Conservation (phyloP, 2,113 vertebrate species). For the Xiphorhynchus elegans region DNA sequence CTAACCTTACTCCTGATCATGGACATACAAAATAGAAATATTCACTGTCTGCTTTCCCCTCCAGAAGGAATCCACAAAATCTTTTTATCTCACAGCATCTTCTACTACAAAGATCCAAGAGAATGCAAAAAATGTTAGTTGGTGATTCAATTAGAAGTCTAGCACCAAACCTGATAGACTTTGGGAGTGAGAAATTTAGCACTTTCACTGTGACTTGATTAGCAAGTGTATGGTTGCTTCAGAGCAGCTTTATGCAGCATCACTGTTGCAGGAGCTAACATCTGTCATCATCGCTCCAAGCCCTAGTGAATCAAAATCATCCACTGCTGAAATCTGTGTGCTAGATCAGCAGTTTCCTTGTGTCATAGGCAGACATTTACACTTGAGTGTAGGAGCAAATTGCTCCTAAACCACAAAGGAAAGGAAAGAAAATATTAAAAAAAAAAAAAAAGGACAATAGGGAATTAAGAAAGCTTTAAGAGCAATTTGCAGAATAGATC, state of each 20-base stretch:
- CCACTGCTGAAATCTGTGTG: background rate
- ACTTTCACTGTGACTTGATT: background rate
- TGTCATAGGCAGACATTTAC: background rate
- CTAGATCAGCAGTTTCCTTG: background rate
- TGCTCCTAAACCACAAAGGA: constrained; percentile 3
- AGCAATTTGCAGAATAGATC: background rate
- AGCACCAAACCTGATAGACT: background rate
- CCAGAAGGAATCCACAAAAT: background rate
- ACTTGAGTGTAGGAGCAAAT: background rate
- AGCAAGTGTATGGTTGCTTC: background rate
- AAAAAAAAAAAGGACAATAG: background rate
- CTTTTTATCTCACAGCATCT: background rate
- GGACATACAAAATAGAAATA: background rate
- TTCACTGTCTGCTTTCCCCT: background rate
- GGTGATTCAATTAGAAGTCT: constrained; percentile 38
- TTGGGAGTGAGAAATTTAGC: background rate
- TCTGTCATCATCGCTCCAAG: background rate
- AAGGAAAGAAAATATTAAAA: background rate
- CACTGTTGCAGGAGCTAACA: background rate
- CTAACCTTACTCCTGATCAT: background rate
- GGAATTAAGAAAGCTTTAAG: background rate
- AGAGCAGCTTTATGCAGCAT: background rate
- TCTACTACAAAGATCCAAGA: background rate
- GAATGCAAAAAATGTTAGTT: background rate
- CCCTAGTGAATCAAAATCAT: background rate